phyloP scores from a whole-genome alignment of 2,797 vertebrate species.

The Podarcis lilfordi region DNA sequence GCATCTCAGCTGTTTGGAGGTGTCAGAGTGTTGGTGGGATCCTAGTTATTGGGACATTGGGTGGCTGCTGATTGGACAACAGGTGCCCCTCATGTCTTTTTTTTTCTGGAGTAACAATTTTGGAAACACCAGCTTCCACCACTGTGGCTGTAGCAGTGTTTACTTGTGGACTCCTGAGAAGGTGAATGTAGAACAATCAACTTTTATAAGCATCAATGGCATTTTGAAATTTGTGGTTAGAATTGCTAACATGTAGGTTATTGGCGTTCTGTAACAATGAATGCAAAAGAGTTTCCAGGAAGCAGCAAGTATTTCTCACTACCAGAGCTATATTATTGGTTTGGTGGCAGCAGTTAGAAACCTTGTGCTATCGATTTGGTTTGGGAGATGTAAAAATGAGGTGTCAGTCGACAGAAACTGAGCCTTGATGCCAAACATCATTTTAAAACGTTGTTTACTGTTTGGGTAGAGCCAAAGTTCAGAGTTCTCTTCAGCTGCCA shows the following conservation, averaged over 20 bases:
- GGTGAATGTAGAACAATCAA: background rate
- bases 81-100: background rate
- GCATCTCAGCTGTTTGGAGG: background rate
- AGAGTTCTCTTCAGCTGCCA: background rate
- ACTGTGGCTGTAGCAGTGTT: background rate
- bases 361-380: background rate
- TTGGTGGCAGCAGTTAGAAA: background rate
- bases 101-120: background rate
- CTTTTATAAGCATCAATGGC: background rate
- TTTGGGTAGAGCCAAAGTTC: background rate
- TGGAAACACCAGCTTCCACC: background rate
- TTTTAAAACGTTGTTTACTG: background rate
- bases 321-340: background rate
- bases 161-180: background rate
- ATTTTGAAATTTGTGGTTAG: background rate
- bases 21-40: background rate
- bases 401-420: background rate
- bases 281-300: background rate
- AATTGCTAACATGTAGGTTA: background rate
- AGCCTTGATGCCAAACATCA: background rate
- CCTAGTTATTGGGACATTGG: background rate
- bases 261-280: background rate
- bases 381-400: background rate
- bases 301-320: background rate
- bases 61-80: background rate